Evolutionary conservation across 2,113 vertebrate genomes (phyloP).

Genomic region (Eulemur macaco): DNA sequence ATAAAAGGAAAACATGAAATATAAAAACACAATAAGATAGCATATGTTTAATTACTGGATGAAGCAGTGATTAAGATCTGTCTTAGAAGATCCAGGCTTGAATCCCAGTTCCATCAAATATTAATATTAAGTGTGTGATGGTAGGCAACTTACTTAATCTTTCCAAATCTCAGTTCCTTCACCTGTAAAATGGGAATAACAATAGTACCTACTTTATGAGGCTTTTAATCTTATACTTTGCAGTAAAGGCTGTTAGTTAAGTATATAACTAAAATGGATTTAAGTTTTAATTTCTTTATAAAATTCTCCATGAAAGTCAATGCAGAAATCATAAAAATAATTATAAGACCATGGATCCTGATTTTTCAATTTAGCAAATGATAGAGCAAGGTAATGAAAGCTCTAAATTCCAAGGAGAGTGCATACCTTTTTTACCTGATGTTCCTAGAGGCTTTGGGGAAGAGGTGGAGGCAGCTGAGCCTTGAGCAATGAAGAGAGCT

Average conservation of each 20-base stretch:
- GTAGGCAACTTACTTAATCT: not conserved
- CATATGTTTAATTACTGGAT: not conserved
- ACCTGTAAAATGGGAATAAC: not conserved
- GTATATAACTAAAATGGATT: not conserved
- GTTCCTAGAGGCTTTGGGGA: not conserved
- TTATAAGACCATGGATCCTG: not conserved
- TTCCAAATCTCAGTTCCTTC: not conserved
- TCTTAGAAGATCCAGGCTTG: not conserved
- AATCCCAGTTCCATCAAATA: not conserved
- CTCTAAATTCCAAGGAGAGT: not conserved
- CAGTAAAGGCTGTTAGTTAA: not conserved
- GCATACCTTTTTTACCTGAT: not conserved
- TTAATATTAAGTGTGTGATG: not conserved
- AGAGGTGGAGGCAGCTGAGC: not conserved
- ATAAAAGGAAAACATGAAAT: not conserved
- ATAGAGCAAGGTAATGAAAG: not conserved
- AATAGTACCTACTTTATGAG: not conserved
- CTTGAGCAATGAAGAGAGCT: not conserved
- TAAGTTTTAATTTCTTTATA: slow-evolving; percentile 1
- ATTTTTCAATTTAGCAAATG: slow-evolving; percentile 12
- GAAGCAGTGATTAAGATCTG: not conserved
- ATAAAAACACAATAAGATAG: not conserved
- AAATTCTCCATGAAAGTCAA: not conserved
- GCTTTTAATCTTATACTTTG: not conserved
- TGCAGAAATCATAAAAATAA: not conserved